Evolutionary conservation across 2,888 invertebrate species (phyloP).

Genomic region (Hypena proboscidalis): DNA sequence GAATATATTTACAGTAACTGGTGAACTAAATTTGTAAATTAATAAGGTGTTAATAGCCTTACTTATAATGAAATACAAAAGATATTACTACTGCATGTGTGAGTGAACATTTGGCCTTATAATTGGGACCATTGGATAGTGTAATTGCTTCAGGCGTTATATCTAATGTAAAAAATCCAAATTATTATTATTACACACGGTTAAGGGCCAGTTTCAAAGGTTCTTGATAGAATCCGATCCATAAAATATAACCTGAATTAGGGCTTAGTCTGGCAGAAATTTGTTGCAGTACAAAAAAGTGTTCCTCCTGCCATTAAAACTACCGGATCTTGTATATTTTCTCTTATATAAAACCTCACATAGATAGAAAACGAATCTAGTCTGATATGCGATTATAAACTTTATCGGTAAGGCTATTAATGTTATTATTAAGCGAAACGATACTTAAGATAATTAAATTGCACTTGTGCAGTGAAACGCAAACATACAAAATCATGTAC

Average conservation of each 20-base stretch:
- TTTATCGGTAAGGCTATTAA: constrained; percentile 30
- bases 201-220: too few relatives aligned
- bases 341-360: constrained; percentile 5
- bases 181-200: too few relatives aligned
- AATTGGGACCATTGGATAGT: too few relatives aligned
- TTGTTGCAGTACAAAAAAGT: too few relatives aligned
- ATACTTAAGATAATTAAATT: constrained; percentile 28
- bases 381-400: constrained; percentile 9
- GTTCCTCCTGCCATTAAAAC: too few relatives aligned
- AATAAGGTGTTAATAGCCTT: constrained; percentile 42
- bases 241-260: too few relatives aligned
- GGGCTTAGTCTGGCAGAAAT: too few relatives aligned
- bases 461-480: constrained; percentile 34
- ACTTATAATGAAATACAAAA: constrained; percentile 18
- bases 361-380: constrained; percentile 14
- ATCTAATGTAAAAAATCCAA: too few relatives aligned
- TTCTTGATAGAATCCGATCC: too few relatives aligned
- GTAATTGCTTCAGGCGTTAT: too few relatives aligned
- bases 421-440: constrained; percentile 18
- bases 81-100: background rate
- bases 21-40: constrained; percentile 61
- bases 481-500: constrained; percentile 44
- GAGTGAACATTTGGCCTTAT: too few relatives aligned
- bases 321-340: too few relatives aligned
- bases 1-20: constrained; percentile 79